Conservation (phyloP, 2,113 vertebrate genomes). For the Promerops cafer region DNA sequence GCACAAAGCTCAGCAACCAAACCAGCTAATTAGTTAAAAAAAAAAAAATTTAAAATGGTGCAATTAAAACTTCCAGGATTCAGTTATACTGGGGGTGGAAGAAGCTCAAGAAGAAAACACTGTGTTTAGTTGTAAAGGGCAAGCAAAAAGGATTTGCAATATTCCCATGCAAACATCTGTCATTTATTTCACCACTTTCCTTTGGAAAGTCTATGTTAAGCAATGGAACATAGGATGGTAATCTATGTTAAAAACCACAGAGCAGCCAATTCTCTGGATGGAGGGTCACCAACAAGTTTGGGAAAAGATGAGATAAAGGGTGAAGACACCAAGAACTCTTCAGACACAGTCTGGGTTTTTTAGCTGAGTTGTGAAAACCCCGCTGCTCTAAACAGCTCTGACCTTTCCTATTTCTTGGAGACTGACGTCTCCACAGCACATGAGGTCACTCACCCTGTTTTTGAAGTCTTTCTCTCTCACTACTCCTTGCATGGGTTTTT, state of each 20-base stretch:
- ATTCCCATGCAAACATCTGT: not conserved
- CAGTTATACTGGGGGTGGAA: rapidly evolving
- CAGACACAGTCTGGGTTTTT: not conserved
- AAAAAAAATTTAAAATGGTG: too few relatives aligned
- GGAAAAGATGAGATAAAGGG: not conserved
- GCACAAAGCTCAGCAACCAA: not conserved
- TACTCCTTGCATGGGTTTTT: not conserved
- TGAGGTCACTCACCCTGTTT: slow-evolving; percentile 49
- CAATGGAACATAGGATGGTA: not conserved
- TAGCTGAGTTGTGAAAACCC: not conserved
- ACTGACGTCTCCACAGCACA: not conserved
- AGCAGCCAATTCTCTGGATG: not conserved
- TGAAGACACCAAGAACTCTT: not conserved
- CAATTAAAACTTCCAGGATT: not conserved
- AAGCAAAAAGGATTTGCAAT: not conserved
- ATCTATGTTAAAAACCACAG: not conserved
- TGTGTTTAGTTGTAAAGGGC: not conserved
- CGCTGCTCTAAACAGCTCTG: not conserved
- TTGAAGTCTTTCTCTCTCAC: slow-evolving; percentile 19
- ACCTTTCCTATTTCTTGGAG: slow-evolving; percentile 54
- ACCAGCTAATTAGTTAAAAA: rapidly evolving
- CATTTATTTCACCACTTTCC: not conserved
- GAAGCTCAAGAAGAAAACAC: not conserved
- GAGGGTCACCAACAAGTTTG: not conserved
- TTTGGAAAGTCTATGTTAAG: not conserved